phyloP scores from a whole-genome alignment of 1,140 invertebrate species.

The Drosophila takahashii region DNA sequence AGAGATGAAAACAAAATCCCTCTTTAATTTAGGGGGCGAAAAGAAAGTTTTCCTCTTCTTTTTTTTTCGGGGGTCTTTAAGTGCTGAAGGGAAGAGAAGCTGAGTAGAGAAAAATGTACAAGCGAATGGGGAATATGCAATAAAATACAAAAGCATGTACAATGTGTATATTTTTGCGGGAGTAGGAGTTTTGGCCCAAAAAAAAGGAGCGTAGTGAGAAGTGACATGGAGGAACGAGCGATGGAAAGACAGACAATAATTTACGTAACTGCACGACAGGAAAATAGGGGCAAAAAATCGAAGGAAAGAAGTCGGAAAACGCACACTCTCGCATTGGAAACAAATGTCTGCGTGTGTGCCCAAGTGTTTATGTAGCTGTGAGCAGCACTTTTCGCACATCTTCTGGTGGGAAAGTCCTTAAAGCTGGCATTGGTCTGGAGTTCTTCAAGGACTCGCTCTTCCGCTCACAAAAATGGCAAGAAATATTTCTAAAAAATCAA shows the following conservation, averaged over 20 bases:
- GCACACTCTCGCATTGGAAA: constrained; percentile 42
- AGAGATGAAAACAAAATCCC: constrained; percentile 39
- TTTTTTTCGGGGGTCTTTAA: constrained; percentile 54
- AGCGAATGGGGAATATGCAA: constrained; percentile 72
- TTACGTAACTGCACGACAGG: constrained; percentile 76
- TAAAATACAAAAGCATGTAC: constrained; percentile 73
- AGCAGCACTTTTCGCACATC: constrained; percentile 66
- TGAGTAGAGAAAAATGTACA: constrained; percentile 37
- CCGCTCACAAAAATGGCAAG: background rate
- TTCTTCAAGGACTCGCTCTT: background rate
- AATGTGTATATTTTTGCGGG: constrained; percentile 22
- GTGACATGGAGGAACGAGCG: constrained; percentile 67
- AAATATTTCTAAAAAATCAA: background rate
- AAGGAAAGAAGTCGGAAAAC: constrained; percentile 17
- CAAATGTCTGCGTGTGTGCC: constrained; percentile 47
- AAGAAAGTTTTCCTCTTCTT: constrained; percentile 49
- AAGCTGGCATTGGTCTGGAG: constrained; percentile 22
- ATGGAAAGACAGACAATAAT: constrained; percentile 76
- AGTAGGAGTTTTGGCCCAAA: constrained; percentile 31
- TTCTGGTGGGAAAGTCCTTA: constrained; percentile 41
- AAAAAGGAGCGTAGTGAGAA: constrained; percentile 64
- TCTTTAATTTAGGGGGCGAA: constrained; percentile 56
- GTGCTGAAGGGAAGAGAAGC: constrained; percentile 51
- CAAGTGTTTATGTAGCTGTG: constrained; percentile 28
- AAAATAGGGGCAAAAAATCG: constrained; percentile 20